phyloP scores from a whole-genome alignment of 2,888 invertebrate species.

The Drosophila nr. medialis region DNA sequence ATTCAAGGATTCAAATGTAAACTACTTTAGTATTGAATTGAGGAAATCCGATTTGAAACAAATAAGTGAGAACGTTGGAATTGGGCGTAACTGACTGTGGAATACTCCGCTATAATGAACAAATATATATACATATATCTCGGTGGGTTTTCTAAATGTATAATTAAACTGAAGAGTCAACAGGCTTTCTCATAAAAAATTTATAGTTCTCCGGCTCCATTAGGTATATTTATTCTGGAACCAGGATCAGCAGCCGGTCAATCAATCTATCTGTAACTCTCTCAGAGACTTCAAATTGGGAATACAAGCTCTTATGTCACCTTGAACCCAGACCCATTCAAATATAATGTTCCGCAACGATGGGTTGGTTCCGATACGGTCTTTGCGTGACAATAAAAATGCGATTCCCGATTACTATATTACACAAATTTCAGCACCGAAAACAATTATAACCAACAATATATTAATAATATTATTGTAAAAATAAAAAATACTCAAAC shows the following conservation, averaged over 20 bases:
- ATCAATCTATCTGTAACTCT: background rate
- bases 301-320: background rate
- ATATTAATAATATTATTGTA: background rate
- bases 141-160: background rate
- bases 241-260: background rate
- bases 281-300: background rate
- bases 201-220: background rate
- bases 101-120: too few species aligned
- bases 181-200: fast-evolving
- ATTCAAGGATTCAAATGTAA: too few species aligned
- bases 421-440: background rate
- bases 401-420: background rate
- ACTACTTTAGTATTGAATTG: too few species aligned
- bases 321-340: background rate
- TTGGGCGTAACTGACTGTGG: too few species aligned
- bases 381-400: background rate
- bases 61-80: too few species aligned
- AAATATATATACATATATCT: too few species aligned
- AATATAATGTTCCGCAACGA: background rate
- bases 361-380: background rate
- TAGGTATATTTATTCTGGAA: background rate
- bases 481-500: background rate
- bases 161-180: background rate
- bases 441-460: background rate
- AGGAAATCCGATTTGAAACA: too few species aligned